A percentile compares a stretch with the other conserved stretches of the same genome.
These are phyloP conservation scores for Anarrhichthys ocellatus DNA, from an alignment of 2,113 vertebrate species.

Conservation along the genomic window DNA sequence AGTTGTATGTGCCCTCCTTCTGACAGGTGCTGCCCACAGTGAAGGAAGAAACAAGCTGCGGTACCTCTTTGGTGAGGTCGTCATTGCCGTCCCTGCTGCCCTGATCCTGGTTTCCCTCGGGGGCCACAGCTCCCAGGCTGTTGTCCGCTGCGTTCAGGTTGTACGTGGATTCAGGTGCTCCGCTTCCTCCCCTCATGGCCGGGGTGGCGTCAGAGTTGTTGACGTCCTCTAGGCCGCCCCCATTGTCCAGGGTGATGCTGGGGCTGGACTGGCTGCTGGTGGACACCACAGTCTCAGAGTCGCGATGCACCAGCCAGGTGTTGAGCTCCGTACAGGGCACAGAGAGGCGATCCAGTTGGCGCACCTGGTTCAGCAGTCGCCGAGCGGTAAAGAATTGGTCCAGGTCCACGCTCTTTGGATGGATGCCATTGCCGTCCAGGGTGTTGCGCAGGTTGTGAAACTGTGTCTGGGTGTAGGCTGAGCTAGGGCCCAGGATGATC, in stretches of 20 bases:
- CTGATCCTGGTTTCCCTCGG: constrained; percentile 86
- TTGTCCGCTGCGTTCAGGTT: constrained; percentile 88
- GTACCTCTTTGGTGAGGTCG: constrained; percentile 96
- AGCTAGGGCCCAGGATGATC: constrained; percentile 99
- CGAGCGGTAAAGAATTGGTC: constrained; percentile 94
- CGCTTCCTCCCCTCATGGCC: constrained; percentile 89
- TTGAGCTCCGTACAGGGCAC: constrained; percentile 94
- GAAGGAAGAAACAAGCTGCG: constrained; percentile 7
- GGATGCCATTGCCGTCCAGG: constrained; percentile 97
- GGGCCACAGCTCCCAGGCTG: constrained; percentile 93
- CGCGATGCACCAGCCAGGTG: constrained; percentile 96
- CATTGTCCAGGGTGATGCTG: constrained; percentile 89
- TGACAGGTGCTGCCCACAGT: constrained; percentile 5
- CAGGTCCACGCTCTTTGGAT: constrained; percentile 97
- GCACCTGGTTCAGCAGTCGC: constrained; percentile 93
- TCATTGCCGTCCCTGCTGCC: constrained; percentile 79
- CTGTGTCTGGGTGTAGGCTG: constrained; percentile 98
- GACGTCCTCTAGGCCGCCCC: constrained; percentile 88
- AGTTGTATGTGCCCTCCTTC: background rate
- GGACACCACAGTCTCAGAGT: constrained; percentile 92
- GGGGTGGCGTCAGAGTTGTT: constrained; percentile 85
- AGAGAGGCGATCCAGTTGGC: constrained; percentile 92
- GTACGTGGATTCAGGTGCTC: constrained; percentile 89
- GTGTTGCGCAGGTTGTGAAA: constrained; percentile 98
- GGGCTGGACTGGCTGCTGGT: constrained; percentile 87